These are phyloP conservation scores for Scaptomyza polygonia DNA, from an alignment of 2,888 invertebrate species.

Conservation along the genomic window DNA sequence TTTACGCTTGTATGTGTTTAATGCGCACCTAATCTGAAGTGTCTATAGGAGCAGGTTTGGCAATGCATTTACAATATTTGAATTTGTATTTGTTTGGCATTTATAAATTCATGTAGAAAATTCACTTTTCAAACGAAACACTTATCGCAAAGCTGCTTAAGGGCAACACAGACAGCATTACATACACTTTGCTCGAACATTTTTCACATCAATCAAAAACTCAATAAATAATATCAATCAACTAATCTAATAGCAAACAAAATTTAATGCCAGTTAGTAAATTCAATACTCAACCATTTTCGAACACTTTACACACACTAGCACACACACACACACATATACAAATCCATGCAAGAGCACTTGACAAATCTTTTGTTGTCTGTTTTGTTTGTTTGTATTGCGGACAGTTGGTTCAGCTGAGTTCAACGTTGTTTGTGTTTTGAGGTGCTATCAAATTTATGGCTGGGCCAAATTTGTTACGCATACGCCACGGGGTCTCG, in stretches of 20 bases:
- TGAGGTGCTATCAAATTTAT: conserved; percentile 22
- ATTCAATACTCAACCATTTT: not conserved
- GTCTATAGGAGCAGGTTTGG: conserved; percentile 41
- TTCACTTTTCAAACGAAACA: not conserved
- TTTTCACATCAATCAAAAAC: not conserved
- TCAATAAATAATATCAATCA: not conserved
- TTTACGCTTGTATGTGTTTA: conserved; percentile 33
- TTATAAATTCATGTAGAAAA: conserved; percentile 11
- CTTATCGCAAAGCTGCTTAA: conserved; percentile 9
- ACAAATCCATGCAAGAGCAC: conserved; percentile 1
- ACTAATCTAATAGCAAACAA: not conserved
- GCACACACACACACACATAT: not conserved
- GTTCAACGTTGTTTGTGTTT: conserved; percentile 2
- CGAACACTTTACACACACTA: conserved; percentile 12
- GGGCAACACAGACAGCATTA: not conserved
- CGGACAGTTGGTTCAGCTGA: conserved; percentile 6
- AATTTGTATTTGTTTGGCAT: conserved; percentile 13
- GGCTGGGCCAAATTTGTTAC: conserved; percentile 8
- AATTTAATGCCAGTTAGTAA: not conserved
- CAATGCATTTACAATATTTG: conserved; percentile 24
- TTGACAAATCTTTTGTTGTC: conserved; percentile 21
- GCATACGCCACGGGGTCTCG: conserved; percentile 18
- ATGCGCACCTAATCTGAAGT: conserved; percentile 48
- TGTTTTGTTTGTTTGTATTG: conserved; percentile 15
- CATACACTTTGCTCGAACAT: no score